Base-by-base conservation (phyloP, 2,797 vertebrate genomes). In the Sphenodon punctatus region DNA sequence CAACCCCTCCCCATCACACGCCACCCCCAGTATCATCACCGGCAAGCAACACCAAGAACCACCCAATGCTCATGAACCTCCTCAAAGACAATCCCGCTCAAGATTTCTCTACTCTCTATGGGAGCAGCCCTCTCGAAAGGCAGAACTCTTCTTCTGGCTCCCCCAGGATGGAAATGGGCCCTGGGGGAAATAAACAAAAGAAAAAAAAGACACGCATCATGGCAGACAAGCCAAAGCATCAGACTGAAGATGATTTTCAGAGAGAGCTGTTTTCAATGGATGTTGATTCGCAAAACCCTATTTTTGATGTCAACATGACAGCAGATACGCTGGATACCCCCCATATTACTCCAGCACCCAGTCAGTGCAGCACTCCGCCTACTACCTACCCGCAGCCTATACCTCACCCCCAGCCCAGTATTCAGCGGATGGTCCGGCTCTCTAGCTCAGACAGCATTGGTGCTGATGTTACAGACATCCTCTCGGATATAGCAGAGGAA, bases 61-160 rank as follows among this genome's bases (percentile, higher is more conserved):
- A 99, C 93, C 98, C 98, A 86, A 99, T 99, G 98, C 94, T 99
- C 91, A 99, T 99, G 99, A 99, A 99, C 93, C 95, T 99, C 84
- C 96, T 99, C 85, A 99, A 99, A 92, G 98, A 99, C 95, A 99
- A 99, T 93, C 97, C 98, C 74, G 96, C 98, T 75, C 98, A 99
- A 92, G 99, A 99, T 95, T 99, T 99, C 91, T 97, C 98, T 27
- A 89, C 97, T 8, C 92, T 99, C 20, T 99, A 99, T 67, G 96
- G 97, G 80, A 98, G 97, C 84, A 98, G 98, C 93, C 97, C 98
- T 27, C 94, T 99, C 76, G 98, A 99, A 94, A 97, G 98, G 92
- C 98, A 98, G 93, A 99, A 99, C 91, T 99, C 98, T 63, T 98
- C 97, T 82, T 98, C 98, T 42, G 97, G 97, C 63, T 98, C 98